Conservation (phyloP, 2,797 vertebrate genomes). For the Anguilla pacifica region DNA sequence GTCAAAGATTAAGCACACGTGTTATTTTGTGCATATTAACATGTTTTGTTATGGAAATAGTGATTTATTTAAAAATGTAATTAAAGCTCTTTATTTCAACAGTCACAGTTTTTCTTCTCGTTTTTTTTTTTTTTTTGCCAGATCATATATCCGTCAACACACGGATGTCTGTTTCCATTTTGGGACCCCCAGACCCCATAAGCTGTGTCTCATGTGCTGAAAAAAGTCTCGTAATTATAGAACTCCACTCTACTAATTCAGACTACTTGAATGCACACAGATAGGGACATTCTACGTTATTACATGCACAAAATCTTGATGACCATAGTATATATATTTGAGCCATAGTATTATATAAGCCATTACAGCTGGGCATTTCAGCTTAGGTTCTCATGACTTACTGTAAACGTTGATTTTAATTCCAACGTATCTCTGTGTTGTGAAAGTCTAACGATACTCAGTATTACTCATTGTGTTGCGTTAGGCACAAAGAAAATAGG, state of each 20-base stretch:
- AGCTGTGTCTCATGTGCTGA: neutral
- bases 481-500: no score
- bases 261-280: neutral
- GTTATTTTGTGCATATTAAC: neutral
- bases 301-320: neutral
- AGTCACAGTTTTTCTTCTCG: neutral
- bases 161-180: neutral
- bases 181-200: neutral
- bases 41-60: constrained; percentile 11
- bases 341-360: neutral
- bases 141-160: neutral
- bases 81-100: constrained; percentile 14
- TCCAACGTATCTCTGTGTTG: neutral
- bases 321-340: neutral
- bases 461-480: no score
- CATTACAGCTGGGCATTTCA: neutral
- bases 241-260: neutral
- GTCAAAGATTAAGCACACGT: constrained; percentile 9
- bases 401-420: neutral
- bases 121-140: neutral
- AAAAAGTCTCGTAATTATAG: neutral
- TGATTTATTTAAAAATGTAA: neutral
- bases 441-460: neutral
- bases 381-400: neutral
- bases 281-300: neutral